These are phyloP conservation scores for Nyctibius bracteatus DNA, from an alignment of 2,113 vertebrate species.

Conservation along the genomic window DNA sequence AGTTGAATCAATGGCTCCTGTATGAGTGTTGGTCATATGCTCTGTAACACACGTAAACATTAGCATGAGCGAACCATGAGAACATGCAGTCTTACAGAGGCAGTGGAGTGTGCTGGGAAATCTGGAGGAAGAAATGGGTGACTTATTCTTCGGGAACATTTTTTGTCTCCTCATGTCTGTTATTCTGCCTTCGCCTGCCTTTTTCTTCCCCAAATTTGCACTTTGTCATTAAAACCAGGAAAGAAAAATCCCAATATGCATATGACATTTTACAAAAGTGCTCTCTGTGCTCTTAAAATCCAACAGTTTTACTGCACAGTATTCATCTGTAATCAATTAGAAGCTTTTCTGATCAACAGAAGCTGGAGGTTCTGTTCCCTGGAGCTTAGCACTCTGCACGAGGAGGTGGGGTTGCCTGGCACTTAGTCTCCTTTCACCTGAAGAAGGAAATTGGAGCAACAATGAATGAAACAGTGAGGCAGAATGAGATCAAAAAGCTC, in stretches of 20 bases:
- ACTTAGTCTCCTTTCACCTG: constrained; percentile 39
- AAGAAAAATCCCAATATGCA: constrained; percentile 47
- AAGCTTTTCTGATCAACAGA: constrained; percentile 57
- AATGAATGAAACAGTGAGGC: constrained; percentile 15
- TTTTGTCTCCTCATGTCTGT: constrained; percentile 13
- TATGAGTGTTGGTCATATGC: not conserved
- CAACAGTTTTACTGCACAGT: not conserved
- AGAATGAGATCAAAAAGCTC: constrained; percentile 33
- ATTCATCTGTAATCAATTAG: constrained; percentile 60
- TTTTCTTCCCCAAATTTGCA: constrained; percentile 26
- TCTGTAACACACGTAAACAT: not conserved
- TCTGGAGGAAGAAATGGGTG: not conserved
- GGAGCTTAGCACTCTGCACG: constrained; percentile 9
- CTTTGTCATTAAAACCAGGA: constrained; percentile 58
- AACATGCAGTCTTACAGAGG: accelerated
- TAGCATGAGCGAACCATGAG: not conserved
- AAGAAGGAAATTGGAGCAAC: constrained; percentile 6
- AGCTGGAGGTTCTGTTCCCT: constrained; percentile 54
- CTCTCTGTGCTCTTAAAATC: constrained; percentile 62
- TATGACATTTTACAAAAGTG: constrained; percentile 62
- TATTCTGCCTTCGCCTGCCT: not conserved
- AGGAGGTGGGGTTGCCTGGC: constrained; percentile 50
- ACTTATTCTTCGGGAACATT: not conserved
- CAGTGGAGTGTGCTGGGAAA: not conserved
- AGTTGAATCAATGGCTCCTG: not conserved